Conservation (phyloP, 2,113 vertebrate genomes). For the Cyphomyrus discorhynchus region DNA sequence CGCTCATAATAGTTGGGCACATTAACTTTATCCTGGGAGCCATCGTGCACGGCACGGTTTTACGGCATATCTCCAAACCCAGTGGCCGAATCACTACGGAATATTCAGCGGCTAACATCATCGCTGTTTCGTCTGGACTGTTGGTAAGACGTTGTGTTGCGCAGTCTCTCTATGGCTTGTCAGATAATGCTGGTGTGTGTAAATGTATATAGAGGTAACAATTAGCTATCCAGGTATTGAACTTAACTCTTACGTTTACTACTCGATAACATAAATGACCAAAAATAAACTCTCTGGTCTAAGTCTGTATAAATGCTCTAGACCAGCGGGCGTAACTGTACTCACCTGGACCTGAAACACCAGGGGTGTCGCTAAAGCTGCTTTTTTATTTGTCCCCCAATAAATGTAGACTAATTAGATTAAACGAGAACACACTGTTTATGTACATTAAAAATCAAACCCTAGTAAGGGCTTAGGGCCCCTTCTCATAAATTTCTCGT, state of each 20-base stretch:
- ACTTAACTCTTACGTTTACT: background rate
- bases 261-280: background rate
- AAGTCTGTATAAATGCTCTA: background rate
- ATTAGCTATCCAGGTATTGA: background rate
- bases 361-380: background rate
- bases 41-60: conserved; percentile 79
- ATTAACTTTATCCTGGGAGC: conserved; percentile 79
- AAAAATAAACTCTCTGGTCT: background rate
- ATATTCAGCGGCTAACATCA: conserved; percentile 74
- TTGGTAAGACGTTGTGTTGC: conserved; percentile 60
- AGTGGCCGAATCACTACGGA: conserved; percentile 59
- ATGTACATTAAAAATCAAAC: background rate
- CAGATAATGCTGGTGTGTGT: background rate
- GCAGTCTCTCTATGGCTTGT: background rate
- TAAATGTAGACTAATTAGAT: background rate
- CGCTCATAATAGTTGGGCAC: conserved; percentile 80
- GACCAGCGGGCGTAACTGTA: background rate
- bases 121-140: conserved; percentile 78
- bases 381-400: background rate
- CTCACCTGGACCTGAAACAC: background rate
- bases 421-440: background rate
- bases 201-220: background rate
- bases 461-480: background rate
- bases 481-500: background rate
- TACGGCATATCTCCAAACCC: conserved; percentile 80